Evolutionary conservation across 2,888 invertebrate genomes (phyloP).

Genomic region (Andrena trimmerana): DNA sequence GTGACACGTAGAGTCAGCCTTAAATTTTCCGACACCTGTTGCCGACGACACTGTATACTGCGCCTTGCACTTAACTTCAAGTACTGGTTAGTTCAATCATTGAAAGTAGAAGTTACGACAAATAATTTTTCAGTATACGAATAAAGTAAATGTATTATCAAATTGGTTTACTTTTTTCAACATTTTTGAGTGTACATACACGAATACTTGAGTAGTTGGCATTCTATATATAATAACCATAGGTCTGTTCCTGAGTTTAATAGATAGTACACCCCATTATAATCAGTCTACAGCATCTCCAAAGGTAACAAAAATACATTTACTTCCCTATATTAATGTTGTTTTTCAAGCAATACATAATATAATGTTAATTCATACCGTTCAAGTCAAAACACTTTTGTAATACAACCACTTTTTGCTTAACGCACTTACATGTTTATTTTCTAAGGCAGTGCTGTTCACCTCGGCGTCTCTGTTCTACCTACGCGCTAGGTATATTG

Average conservation of each 20-base stretch:
- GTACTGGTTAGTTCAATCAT: constrained; percentile 9
- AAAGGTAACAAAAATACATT: constrained; percentile 37
- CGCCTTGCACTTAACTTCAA: background rate
- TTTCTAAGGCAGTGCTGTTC: constrained; percentile 9
- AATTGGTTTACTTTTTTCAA: constrained; percentile 25
- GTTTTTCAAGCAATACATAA: constrained; percentile 31
- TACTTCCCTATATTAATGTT: constrained; percentile 34
- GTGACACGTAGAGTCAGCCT: no score
- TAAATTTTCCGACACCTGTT: no score
- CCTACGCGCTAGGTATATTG: background rate
- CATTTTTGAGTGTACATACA: constrained; percentile 32
- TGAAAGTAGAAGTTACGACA: constrained; percentile 42
- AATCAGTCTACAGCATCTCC: constrained; percentile 24
- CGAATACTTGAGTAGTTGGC: constrained; percentile 15
- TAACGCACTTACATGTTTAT: constrained; percentile 30
- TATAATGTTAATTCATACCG: constrained; percentile 21
- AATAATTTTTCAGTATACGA: constrained; percentile 41
- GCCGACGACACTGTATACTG: no score
- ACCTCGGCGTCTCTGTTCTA: background rate
- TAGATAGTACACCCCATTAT: constrained; percentile 4
- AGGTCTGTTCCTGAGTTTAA: constrained; percentile 22
- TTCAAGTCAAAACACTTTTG: constrained; percentile 26
- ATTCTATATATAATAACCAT: constrained; percentile 15
- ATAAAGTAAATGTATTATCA: constrained; percentile 45
- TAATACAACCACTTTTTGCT: constrained; percentile 39